Percentiles rank a stretch among this genome's conserved stretches.
Conservation (phyloP, 2,888 invertebrate genomes). For the Rhodophaea formosa region DNA sequence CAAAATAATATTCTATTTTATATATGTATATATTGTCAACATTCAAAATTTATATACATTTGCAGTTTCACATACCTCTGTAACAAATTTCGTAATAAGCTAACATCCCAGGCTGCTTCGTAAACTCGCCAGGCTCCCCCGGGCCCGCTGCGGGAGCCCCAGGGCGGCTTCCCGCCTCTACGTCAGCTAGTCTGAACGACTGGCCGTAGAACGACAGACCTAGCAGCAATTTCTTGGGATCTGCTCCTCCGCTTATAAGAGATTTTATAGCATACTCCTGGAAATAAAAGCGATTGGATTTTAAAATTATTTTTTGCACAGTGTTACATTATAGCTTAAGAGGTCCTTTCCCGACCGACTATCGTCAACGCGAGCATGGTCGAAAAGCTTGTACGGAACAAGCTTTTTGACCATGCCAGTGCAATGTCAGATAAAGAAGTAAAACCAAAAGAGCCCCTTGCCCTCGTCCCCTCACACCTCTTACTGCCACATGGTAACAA, state of each 20-base stretch:
- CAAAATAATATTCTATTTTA: too few species aligned
- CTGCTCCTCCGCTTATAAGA: slow-evolving; percentile 86
- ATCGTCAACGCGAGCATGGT: too few species aligned
- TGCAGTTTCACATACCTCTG: slow-evolving; percentile 56
- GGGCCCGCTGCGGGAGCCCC: slow-evolving; percentile 86
- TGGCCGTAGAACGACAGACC: slow-evolving; percentile 95
- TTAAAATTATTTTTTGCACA: background rate
- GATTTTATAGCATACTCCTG: slow-evolving; percentile 91
- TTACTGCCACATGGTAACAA: too few species aligned
- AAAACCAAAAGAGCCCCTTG: too few species aligned
- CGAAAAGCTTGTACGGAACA: too few species aligned
- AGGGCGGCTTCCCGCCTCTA: slow-evolving; percentile 60
- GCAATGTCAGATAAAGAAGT: too few species aligned
- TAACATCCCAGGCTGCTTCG: slow-evolving; percentile 93
- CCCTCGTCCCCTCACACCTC: too few species aligned
- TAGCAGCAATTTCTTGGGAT: slow-evolving; percentile 87
- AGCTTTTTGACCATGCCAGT: too few species aligned
- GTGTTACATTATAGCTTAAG: background rate
- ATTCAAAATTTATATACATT: too few species aligned
- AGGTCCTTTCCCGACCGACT: too few species aligned
- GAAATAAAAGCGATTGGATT: slow-evolving; percentile 25
- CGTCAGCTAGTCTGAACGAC: slow-evolving; percentile 85
- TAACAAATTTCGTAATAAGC: slow-evolving; percentile 93
- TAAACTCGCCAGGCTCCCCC: slow-evolving; percentile 90
- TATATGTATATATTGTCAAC: too few species aligned